Evolutionary conservation across 2,888 invertebrate genomes (phyloP), one percentile per base, ranked within the genome.

Genomic region (Eupithecia dodoneata): DNA sequence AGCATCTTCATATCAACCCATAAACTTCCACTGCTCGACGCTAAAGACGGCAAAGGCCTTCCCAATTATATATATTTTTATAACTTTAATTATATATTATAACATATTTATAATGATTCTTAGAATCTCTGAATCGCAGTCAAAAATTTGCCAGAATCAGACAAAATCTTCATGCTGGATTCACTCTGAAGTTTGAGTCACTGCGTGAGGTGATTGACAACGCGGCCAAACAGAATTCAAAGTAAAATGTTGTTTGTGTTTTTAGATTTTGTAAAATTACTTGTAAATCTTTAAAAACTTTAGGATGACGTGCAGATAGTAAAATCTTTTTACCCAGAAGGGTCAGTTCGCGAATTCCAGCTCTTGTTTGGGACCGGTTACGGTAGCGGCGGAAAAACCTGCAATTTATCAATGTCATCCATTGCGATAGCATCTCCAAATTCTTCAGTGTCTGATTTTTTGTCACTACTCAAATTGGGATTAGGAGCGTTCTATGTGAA

Each of bases 321-420:
- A 9, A 18, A 7, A 59, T 59, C 9, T 18, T 18, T 59, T 59
- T 59, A 59, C 18, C 55, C 55, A 59, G 55, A 18, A 18, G 18
- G 7, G 12, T 63, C 55, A 66, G 76, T 65, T 74, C 66, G 72
- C 83, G 80, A 89, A 90, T 92, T 88, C 89, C 86, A 81, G 82
- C 77, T 82, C 81, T 81, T 81, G 87, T 89, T 88, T 89, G 89
- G 87, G 86, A 81, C 82, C 84, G 89, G 91, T 89, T 84, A 79
- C 77, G n/a, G 42, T 89, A 84, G 79, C 77, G n/a, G 42, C 76
- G 87, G 87, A 89, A 91, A 92, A 92, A 89, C 90, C 90, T 87
- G 73, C 76, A 72, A 80, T 81, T 73, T 79, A 81, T 82, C 84
- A 77, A 79, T 81, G 84, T 85, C 85, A 52, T 49, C 73, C 75